Conservation (phyloP, 2,113 vertebrate genomes). For the Podocnemis expansa region DNA sequence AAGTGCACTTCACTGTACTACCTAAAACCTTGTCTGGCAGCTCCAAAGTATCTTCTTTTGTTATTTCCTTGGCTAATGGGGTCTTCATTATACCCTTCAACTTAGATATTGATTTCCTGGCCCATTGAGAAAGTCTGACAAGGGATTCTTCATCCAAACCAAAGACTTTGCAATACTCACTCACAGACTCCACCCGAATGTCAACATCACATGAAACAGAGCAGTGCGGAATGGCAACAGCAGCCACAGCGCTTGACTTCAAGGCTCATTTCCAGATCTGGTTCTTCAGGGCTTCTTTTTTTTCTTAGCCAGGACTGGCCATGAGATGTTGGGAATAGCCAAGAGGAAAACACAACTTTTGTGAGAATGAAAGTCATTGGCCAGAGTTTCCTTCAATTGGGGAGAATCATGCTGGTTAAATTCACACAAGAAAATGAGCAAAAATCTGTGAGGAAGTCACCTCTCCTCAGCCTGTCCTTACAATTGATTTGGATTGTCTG, state of each 20-base stretch:
- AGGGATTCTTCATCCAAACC: neutral
- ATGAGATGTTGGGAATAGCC: neutral
- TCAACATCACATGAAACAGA: neutral
- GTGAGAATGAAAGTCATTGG: neutral
- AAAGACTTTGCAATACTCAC: neutral
- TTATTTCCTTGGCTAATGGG: conserved; percentile 13
- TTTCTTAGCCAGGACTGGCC: neutral
- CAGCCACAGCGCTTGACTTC: neutral
- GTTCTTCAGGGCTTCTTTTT: neutral
- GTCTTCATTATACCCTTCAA: neutral
- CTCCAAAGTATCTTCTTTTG: too few species aligned
- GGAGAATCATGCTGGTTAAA: neutral
- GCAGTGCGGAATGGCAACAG: neutral
- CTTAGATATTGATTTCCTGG: neutral
- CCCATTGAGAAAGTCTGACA: neutral
- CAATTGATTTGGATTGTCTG: neutral
- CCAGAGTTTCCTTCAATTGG: neutral
- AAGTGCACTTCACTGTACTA: too few species aligned
- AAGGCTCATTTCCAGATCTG: neutral
- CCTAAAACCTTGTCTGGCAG: too few species aligned
- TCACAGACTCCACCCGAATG: neutral
- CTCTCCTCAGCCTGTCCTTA: neutral
- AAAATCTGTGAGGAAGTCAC: too few species aligned
- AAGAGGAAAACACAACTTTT: neutral
- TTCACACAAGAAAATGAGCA: neutral